Base-by-base conservation (phyloP, 2,113 vertebrate genomes). In the Psittacula cyanocephala region DNA sequence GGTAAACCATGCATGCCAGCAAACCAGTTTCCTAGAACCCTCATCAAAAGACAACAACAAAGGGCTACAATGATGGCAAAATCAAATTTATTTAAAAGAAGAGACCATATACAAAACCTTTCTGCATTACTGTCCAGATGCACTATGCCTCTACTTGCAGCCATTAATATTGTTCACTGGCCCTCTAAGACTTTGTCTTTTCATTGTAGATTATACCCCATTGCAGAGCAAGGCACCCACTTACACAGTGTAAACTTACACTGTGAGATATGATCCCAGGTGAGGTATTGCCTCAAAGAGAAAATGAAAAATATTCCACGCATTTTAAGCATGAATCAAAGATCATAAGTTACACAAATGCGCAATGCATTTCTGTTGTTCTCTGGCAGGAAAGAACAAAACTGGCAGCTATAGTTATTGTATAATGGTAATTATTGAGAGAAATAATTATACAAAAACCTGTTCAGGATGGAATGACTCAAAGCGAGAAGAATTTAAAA, bases 281-380 rank as follows among this genome's bases (percentile, higher is more conserved):
- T 95, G 91, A 97, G 87, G 87, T 67, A 95, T 53, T 82, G 89
- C 87, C 69, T 87, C 93, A 69, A 97, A 95, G 5, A 93, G 93
- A 94, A 94, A 90, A 95, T 95, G 96, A 95, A 96, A 97, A 97
- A 95, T 97, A 96, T 96, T 97, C 94, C 96, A 95, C 95, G 95
- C 91, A 96, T 97, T 97, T 97, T 94, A 97, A 97, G 89, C 84
- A 87, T 6, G 75, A 77, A 87, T 94, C 94, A 91, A 77, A 91
- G 95, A 94, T 77, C 70, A 5, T 79, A 92, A 97, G 93, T 94
- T 95, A 93, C 57, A 91, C 89, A 62, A 88, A 92, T 19, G 11
- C 1, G 29, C 89, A 85, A 96, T 77, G 72, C 75, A 65, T 79
- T 95, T 94, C 91, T 92, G 81, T 81, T 94, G 16, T 24, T 95